Base-by-base conservation (phyloP, 2,797 vertebrate species). In the Meda fulgida region DNA sequence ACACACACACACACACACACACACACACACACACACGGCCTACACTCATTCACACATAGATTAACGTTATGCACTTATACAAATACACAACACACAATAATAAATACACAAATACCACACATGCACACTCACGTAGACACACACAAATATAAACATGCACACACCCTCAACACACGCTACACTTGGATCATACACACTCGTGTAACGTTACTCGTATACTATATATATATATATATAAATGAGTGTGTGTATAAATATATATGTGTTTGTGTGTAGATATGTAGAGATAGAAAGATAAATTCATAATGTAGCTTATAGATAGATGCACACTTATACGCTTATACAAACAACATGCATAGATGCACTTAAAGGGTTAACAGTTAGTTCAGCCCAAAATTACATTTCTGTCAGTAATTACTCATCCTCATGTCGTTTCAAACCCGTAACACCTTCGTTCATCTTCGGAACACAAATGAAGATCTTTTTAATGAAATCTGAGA, bases 1-100 rank as follows among this genome's bases (percentile, higher is more conserved):
- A 81, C 72, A 81, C 72, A 76, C 72, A 46, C 51, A 81, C 51
- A 60, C 48, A 34, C 8, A 67, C 31, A 80, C 78, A 80, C 58
- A 18, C 43, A 71, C n/a, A 51, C 81, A 75, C 69, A 81, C 72
- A 81, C 72, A 76, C 72, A 46, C 51, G 31, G 51, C 75, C 29
- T 38, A 81, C 51, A 60, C 48, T 51, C 8, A 67, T 46, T 69
- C 78, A 80, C 58, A 18, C 43, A 71, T 3, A 75, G 72, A 76
- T 76, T n/a, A n/a, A n/a, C n/a, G n/a, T n/a, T 76, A 76, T 55
- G 23, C 69, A 46, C 13, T 3, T 1, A 21, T 4, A 43, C 55
- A 78, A 8, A 58, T 7, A 63, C 18, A 29, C n/a, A 2, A 40
- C 36, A 78, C 55, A 40, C 14, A n/a, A 13, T 3, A 38, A n/a